phyloP scores from a whole-genome alignment of 1,140 invertebrate genomes.

The Akabosia matsudoensis region DNA sequence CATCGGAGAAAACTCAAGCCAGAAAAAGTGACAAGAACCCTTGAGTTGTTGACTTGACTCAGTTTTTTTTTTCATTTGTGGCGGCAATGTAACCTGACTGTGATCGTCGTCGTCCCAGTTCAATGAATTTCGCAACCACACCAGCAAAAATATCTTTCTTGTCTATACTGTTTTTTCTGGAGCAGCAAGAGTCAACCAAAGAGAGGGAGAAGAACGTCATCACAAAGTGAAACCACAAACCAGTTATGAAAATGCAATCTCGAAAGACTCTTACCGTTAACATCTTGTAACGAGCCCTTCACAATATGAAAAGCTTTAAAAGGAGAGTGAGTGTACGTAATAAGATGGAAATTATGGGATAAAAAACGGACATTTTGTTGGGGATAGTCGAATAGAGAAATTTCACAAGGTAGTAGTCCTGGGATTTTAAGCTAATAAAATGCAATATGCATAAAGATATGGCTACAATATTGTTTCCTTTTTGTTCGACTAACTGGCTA shows the following conservation, averaged over 20 bases:
- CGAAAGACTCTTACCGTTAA: no score
- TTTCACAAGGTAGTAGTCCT: no score
- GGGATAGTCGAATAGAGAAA: neutral
- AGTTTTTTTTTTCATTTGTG: neutral
- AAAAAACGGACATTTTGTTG: no score
- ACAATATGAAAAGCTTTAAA: no score
- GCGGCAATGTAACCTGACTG: neutral
- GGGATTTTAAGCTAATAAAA: no score
- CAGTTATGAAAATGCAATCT: no score
- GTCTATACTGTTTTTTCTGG: no score
- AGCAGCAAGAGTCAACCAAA: neutral
- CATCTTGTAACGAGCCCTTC: no score
- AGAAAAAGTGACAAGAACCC: neutral
- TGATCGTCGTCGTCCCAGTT: neutral
- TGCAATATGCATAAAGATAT: neutral
- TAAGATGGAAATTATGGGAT: no score
- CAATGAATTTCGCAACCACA: neutral
- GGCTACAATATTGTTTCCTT: neutral
- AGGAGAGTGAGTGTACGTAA: no score
- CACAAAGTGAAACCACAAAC: no score
- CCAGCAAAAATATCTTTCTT: neutral
- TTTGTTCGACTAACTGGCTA: neutral
- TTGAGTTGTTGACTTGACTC: neutral
- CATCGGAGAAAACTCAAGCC: neutral
- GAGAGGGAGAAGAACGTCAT: neutral